phyloP scores from a whole-genome alignment of 1,140 invertebrate species.

The Nylanderia fulva region DNA sequence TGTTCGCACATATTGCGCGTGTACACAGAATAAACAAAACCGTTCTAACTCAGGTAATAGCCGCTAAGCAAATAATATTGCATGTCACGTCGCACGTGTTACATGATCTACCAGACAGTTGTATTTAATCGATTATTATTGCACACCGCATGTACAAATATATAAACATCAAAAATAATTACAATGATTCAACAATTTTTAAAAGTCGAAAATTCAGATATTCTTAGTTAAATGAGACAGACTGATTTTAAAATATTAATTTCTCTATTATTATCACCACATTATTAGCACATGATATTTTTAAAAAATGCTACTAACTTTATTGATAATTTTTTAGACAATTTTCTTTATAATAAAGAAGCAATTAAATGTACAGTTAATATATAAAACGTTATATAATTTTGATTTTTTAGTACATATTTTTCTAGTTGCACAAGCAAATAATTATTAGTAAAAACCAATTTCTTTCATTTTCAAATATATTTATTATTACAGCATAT shows the following conservation, averaged over 20 bases:
- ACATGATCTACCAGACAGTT: conserved; percentile 49
- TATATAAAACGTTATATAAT: not conserved
- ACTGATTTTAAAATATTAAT: conserved; percentile 3
- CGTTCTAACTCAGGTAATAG: conserved; percentile 59
- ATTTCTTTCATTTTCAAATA: not conserved
- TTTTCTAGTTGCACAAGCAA: conserved; percentile 3
- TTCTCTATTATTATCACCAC: too few species aligned
- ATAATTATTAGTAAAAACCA: not conserved
- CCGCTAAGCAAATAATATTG: conserved; percentile 74
- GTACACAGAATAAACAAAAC: conserved; percentile 69
- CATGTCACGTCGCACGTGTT: conserved; percentile 61
- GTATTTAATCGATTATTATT: conserved; percentile 67
- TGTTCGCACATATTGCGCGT: conserved; percentile 64
- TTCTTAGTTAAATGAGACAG: not conserved
- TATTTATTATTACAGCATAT: not conserved
- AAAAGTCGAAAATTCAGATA: not conserved
- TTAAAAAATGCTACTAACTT: not conserved
- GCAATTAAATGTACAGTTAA: not conserved
- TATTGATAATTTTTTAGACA: not conserved
- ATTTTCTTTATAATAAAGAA: not conserved
- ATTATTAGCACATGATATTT: too few species aligned
- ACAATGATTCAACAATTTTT: not conserved
- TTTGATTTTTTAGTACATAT: too few species aligned
- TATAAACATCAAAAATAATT: not conserved
- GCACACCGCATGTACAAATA: not conserved